These are phyloP conservation scores for Microplitis demolitor DNA, from an alignment of 1,140 invertebrate species.

Conservation along the genomic window DNA sequence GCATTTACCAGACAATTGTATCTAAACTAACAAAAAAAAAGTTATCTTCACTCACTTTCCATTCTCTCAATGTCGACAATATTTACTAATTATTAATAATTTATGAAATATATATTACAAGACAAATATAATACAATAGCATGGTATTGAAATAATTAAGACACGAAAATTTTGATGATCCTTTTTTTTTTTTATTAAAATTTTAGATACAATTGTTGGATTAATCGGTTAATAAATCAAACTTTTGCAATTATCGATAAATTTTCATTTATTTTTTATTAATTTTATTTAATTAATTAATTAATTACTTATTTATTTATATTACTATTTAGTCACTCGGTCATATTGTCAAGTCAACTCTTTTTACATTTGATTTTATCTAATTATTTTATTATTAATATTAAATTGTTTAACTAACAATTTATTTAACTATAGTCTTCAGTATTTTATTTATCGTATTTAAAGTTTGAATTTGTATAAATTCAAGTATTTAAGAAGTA, in stretches of 20 bases:
- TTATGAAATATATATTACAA: neutral
- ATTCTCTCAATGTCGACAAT: neutral
- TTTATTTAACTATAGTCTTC: neutral
- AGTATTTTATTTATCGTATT: too few species aligned
- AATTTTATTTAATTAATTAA: slow-evolving; percentile 38
- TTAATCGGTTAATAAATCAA: slow-evolving; percentile 5
- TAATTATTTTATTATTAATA: neutral
- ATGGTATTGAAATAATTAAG: neutral
- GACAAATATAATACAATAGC: slow-evolving; percentile 3
- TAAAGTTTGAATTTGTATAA: neutral
- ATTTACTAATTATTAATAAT: neutral
- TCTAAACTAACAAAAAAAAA: slow-evolving; percentile 31
- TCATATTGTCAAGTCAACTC: slow-evolving; percentile 41
- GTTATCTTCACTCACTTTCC: neutral
- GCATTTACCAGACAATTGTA: slow-evolving; percentile 54
- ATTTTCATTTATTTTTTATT: slow-evolving; percentile 28
- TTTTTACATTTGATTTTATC: neutral
- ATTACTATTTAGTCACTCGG: slow-evolving; percentile 62
- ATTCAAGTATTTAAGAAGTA: neutral
- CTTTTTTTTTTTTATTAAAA: slow-evolving; percentile 1
- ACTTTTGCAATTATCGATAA: neutral
- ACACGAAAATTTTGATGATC: neutral
- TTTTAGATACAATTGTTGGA: slow-evolving; percentile 8
- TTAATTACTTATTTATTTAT: slow-evolving; percentile 25
- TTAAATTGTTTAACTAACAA: neutral